Evolutionary conservation across 2,113 vertebrate species (phyloP), one percentile per base, ranked within the genome.

Genomic region (Engystomops pustulosus): DNA sequence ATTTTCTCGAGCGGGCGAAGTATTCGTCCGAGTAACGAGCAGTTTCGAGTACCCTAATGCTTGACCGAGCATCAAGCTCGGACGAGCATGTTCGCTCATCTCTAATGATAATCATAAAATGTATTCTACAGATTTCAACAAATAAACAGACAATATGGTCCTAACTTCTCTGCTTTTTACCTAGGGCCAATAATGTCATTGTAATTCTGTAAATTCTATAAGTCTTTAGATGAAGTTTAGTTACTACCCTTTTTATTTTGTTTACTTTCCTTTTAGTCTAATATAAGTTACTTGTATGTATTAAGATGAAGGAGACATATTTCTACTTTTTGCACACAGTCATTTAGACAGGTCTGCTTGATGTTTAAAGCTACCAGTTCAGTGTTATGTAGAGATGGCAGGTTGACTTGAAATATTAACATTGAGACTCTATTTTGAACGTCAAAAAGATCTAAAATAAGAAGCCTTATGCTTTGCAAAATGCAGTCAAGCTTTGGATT

Each of bases 381-480:
- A 49, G 71, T 47, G 25, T 74, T 45, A 45, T 47, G 70, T 47
- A 41, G 25, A 23, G 20, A 74, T 49, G 71, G 41, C 25, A 45
- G n/a, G 41, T 27, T 44, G 23, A 72, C 12, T 72, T 25, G 20
- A 25, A 45, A 72, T 72, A 69, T 69, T 69, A 69, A n/a, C 67
- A 38, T 70, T 70, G 8, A 70, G 41, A 44, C n/a, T 70, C 68
- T 1, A 44, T 70, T 11, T 25, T 70, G 2, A 68, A 70, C 10
- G n/a, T 70, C 36, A 70, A 23, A 23, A 70, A 70, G 34, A 70
- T 70, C 34, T 23, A 70, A 41, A 70, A 41, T 41, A 70, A 41
- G 36, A 41, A 70, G 34, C 36, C 11, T 41, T 70, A 44, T 44
- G 9, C 68, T 70, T 70, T 70, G 36, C 36, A 70, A 70, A 70